Base-by-base conservation (phyloP, 2,113 vertebrate species). In the Phainopepla nitens region DNA sequence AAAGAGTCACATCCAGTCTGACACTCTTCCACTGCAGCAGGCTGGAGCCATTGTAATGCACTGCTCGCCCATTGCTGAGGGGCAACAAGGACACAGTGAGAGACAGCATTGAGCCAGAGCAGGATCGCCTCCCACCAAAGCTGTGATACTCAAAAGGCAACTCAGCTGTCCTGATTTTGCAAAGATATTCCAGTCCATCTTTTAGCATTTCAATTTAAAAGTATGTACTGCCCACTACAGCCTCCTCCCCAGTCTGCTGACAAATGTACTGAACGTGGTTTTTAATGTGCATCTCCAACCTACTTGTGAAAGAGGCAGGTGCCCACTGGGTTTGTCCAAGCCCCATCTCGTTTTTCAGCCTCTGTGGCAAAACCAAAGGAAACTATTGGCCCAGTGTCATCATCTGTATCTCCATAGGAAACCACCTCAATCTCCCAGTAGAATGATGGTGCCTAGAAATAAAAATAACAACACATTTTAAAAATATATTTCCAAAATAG, bases 271-370 rank as follows among this genome's bases (percentile, higher is more conserved):
- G 49, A 76, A 16, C 3, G 5, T 9, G 47, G n/a, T 4, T 84
- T 76, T 3, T 60, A 42, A 24, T 13, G 47, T 11, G 10, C 5
- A 25, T 31, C 29, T 64, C 47, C 79, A 88, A 98, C 98, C 9
- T 98, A 99, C 99, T 99, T 99, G 96, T 99, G 99, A 92, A 99
- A 99, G 19, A 99, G 98, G 89, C 99, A 99, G 70, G 99, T 99
- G 97, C 99, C 99, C 78, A 99, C 99, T 39, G 99, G 99, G 95
- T 99, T 99, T 73, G 99, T 99, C 99, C 99, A 99, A 7, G 99
- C 99, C 36, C 99, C 99, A 27, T 99, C 99, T 53, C 99, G 97
- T 83, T 99, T 99, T 93, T 99, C 99, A 3, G 99, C 99, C 95
- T 99, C 99, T 6, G 99, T 99, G 87, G 99, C 99, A 97, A 99